A percentile compares a stretch with the other conserved stretches of the same genome.
phyloP scores from a whole-genome alignment of 2,113 vertebrate genomes.

The Sciurus niger region DNA sequence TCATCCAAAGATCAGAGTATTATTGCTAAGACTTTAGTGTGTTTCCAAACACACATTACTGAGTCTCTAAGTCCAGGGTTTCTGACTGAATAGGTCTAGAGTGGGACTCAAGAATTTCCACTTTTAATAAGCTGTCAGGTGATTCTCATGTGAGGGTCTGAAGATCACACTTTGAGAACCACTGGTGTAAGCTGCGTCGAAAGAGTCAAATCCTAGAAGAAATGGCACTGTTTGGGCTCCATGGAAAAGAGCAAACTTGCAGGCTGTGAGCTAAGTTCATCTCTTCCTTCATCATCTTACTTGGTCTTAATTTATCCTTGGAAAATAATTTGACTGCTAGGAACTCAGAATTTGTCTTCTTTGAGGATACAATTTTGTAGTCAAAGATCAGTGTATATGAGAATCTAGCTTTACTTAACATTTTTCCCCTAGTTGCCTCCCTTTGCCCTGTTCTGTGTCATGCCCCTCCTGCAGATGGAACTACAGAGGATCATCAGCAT shows the following conservation, averaged over 20 bases:
- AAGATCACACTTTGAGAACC: background rate
- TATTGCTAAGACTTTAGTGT: background rate
- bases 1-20: background rate
- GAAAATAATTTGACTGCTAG: background rate
- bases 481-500: background rate
- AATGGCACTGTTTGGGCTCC: background rate
- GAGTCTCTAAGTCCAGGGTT: background rate
- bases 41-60: background rate
- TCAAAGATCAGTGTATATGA: background rate
- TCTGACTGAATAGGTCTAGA: background rate
- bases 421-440: background rate
- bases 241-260: background rate
- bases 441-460: background rate
- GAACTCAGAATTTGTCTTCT: background rate
- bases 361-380: background rate
- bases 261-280: background rate
- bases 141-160: background rate
- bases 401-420: background rate
- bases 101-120: background rate
- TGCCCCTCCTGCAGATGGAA: background rate
- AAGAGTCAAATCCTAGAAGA: background rate
- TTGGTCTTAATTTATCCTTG: background rate
- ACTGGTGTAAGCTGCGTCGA: background rate
- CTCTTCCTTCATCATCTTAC: background rate
- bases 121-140: background rate